Evolutionary conservation across 2,113 vertebrate genomes (phyloP).

Genomic region (Spea multiplicata): DNA sequence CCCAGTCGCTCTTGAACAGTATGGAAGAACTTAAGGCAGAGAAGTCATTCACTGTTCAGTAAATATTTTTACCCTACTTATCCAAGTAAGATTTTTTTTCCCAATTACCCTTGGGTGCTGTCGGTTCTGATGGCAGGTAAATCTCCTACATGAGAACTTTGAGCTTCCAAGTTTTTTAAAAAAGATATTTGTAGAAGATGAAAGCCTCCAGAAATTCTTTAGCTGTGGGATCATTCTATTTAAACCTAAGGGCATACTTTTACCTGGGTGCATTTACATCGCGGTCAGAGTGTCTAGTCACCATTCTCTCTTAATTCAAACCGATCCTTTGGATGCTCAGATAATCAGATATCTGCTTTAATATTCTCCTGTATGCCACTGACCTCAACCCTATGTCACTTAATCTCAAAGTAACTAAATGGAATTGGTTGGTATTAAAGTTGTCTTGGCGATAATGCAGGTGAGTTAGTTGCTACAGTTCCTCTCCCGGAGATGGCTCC

Average conservation of each 20-base stretch:
- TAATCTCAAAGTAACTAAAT: conserved; percentile 48
- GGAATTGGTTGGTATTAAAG: conserved; percentile 41
- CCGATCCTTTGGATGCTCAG: conserved; percentile 28
- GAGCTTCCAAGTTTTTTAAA: conserved; percentile 41
- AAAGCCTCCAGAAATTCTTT: conserved; percentile 42
- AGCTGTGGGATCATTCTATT: conserved; percentile 30
- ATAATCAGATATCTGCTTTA: conserved; percentile 31
- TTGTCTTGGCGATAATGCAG: conserved; percentile 39
- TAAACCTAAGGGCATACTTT: conserved; percentile 41
- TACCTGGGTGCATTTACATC: conserved; percentile 40
- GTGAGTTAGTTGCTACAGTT: conserved; percentile 24
- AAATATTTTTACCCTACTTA: too few species aligned
- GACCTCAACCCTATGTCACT: conserved; percentile 37
- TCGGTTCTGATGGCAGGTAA: conserved; percentile 26
- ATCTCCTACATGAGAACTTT: conserved; percentile 36
- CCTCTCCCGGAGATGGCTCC: conserved; percentile 41
- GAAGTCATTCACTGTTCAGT: too few species aligned
- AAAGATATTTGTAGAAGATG: conserved; percentile 45
- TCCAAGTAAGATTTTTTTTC: too few species aligned
- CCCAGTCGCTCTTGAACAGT: too few species aligned
- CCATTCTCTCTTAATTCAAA: conserved; percentile 39
- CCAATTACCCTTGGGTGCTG: not conserved
- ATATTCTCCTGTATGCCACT: conserved; percentile 1
- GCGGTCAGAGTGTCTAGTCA: conserved; percentile 43
- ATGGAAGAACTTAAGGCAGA: too few species aligned